A percentile compares a stretch with the other conserved stretches of the same genome.
phyloP scores from a whole-genome alignment of 1,140 invertebrate species.

The Drosophila asahinai region DNA sequence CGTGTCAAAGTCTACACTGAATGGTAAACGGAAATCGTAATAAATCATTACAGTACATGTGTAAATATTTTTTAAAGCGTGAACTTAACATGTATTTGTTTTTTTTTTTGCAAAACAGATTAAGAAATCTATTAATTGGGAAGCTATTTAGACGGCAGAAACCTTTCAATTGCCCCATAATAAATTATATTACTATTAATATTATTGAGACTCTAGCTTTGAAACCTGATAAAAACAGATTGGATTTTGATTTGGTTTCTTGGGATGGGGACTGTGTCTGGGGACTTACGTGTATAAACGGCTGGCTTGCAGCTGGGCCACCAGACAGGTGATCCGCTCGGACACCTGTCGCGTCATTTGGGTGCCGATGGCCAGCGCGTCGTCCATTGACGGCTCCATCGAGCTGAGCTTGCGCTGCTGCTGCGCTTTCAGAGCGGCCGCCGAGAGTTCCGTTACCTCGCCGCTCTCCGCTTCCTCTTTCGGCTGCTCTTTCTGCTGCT shows the following conservation, averaged over 20 bases:
- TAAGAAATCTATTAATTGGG: no score
- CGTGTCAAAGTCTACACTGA: conserved; percentile 8
- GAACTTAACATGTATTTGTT: neutral
- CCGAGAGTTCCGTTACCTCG: conserved; percentile 17
- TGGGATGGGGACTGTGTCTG: neutral
- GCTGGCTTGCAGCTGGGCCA: conserved; percentile 69
- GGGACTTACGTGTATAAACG: conserved; percentile 74
- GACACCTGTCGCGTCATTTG: conserved; percentile 74
- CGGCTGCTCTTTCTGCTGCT: conserved; percentile 29
- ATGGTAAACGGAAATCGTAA: neutral
- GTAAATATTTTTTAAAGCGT: neutral
- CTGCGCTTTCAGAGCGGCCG: conserved; percentile 51
- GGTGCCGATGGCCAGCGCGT: conserved; percentile 77
- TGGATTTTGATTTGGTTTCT: no score
- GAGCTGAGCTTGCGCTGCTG: conserved; percentile 72
- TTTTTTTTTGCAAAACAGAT: neutral
- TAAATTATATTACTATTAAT: no score
- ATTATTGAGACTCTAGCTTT: no score
- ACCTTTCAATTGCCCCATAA: no score
- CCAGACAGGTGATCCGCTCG: conserved; percentile 61
- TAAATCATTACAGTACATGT: neutral
- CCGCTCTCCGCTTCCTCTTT: conserved; percentile 14
- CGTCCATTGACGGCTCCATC: conserved; percentile 78
- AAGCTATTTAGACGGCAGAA: no score
- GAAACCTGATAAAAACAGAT: no score